A percentile compares a stretch with the other conserved stretches of the same genome.
Conservation (phyloP, 2,888 invertebrate genomes). For the Emmelina monodactyla region DNA sequence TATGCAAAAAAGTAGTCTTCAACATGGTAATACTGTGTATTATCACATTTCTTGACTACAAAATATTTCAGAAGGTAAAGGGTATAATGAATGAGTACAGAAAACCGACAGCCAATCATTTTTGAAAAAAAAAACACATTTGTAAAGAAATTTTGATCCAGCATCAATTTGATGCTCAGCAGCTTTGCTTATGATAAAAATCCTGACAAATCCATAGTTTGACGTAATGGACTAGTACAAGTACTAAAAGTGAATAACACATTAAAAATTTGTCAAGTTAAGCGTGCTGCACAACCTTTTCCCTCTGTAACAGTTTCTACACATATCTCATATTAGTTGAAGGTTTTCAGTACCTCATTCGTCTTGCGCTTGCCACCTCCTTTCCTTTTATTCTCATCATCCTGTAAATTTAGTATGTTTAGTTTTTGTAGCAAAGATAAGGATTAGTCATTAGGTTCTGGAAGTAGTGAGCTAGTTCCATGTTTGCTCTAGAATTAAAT, state of each 20-base stretch:
- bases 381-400: slow-evolving; percentile 63
- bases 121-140: slow-evolving; percentile 4
- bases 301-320: slow-evolving; percentile 36
- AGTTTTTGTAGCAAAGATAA: too few species aligned
- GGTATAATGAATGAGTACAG: slow-evolving; percentile 50
- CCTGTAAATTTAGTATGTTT: slow-evolving; percentile 64
- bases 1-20: too few species aligned
- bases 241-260: too few species aligned
- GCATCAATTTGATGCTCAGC: slow-evolving; percentile 10
- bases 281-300: slow-evolving; percentile 36
- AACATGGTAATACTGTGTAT: too few species aligned
- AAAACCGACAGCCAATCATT: slow-evolving; percentile 57
- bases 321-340: slow-evolving; percentile 41
- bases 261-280: too few species aligned
- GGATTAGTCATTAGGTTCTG: too few species aligned
- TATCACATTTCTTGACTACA: not conserved
- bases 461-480: too few species aligned
- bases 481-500: too few species aligned
- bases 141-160: slow-evolving; percentile 2
- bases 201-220: too few species aligned
- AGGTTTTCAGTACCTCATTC: slow-evolving; percentile 67
- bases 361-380: slow-evolving; percentile 57
- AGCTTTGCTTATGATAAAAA: too few species aligned
- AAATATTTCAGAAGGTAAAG: slow-evolving; percentile 48
- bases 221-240: too few species aligned